Conservation (phyloP, 2,113 vertebrate species). For the Hippocampus barbouri region DNA sequence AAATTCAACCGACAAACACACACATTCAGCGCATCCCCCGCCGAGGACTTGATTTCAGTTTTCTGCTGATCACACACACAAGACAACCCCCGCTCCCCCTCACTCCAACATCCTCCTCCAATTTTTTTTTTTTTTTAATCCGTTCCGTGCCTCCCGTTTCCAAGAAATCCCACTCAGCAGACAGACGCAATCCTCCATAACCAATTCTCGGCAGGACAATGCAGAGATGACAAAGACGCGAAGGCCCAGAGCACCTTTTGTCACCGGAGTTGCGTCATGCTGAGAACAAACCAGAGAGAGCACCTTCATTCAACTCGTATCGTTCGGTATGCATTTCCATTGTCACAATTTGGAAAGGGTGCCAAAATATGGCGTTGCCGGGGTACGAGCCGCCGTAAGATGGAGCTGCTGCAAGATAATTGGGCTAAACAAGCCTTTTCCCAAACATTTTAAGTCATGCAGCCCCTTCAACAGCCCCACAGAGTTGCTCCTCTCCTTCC, state of each 20-base stretch:
- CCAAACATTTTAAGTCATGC: not conserved
- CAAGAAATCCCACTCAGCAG: conserved; percentile 54
- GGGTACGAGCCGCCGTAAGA: too few species aligned
- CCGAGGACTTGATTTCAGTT: conserved; percentile 48
- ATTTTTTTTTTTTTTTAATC: conserved; percentile 26
- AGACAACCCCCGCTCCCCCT: conserved; percentile 19
- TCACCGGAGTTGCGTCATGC: conserved; percentile 24
- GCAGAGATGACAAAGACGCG: conserved; percentile 19
- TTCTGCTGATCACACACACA: conserved; percentile 43
- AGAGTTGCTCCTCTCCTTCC: too few species aligned
- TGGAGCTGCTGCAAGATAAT: too few species aligned
- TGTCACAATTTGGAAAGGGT: too few species aligned
- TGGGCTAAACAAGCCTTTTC: too few species aligned
- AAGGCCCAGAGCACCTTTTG: conserved; percentile 32
- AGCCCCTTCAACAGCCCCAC: too few species aligned
- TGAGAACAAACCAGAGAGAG: conserved; percentile 4
- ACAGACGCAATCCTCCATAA: conserved; percentile 56
- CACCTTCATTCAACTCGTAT: not conserved
- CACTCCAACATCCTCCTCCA: conserved; percentile 13
- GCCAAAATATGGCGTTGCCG: too few species aligned
- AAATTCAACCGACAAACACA: conserved; percentile 30
- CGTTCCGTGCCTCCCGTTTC: conserved; percentile 31
- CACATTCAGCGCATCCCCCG: conserved; percentile 10
- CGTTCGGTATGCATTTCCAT: not conserved
- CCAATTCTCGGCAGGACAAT: conserved; percentile 50